Conservation (phyloP, 2,113 vertebrate species). For the Gymnobelideus leadbeateri region DNA sequence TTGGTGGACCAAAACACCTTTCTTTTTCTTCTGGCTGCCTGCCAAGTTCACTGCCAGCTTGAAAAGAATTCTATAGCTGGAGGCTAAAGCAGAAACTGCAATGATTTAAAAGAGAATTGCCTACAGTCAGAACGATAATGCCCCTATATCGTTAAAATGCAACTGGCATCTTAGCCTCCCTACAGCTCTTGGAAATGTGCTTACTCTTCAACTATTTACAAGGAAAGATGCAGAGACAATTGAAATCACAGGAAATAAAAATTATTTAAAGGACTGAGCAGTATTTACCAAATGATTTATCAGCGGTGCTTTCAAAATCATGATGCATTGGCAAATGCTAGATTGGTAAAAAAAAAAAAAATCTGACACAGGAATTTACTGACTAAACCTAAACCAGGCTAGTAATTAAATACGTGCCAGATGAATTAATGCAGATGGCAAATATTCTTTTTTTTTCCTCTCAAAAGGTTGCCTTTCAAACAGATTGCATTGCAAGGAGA, state of each 20-base stretch:
- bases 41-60: slow-evolving; percentile 89
- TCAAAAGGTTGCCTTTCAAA: slow-evolving; percentile 52
- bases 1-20: slow-evolving; percentile 89
- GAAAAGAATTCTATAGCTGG: slow-evolving; percentile 92
- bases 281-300: slow-evolving; percentile 82
- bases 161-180: slow-evolving; percentile 90
- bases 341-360: slow-evolving; percentile 68
- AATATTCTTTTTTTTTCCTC: slow-evolving; percentile 20
- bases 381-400: slow-evolving; percentile 47
- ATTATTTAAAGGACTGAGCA: slow-evolving; percentile 80
- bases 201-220: slow-evolving; percentile 91
- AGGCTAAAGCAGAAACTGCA: slow-evolving; percentile 89
- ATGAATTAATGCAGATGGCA: slow-evolving; percentile 76
- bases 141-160: slow-evolving; percentile 92
- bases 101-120: slow-evolving; percentile 94
- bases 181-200: slow-evolving; percentile 88
- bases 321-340: slow-evolving; percentile 66
- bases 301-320: slow-evolving; percentile 80
- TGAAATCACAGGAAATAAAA: slow-evolving; percentile 85
- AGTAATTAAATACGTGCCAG: slow-evolving; percentile 77
- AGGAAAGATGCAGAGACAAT: slow-evolving; percentile 86
- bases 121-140: slow-evolving; percentile 91
- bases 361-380: slow-evolving; percentile 69
- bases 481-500: slow-evolving; percentile 35
- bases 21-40: slow-evolving; percentile 87